phyloP scores from a whole-genome alignment of 1,140 invertebrate species.

The Condylostylus longicornis region DNA sequence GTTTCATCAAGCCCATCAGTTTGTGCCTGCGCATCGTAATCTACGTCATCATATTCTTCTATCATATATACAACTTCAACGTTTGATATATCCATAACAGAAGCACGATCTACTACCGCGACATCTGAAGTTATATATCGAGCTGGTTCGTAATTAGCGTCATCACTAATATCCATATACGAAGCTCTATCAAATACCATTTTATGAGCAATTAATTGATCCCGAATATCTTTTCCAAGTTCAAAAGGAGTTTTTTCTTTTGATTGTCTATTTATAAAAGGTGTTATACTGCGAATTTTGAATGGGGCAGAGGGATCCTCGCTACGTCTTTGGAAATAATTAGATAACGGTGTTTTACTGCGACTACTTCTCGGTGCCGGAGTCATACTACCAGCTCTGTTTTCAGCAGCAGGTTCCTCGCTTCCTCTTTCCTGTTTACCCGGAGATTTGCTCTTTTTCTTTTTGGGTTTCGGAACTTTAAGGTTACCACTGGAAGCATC shows the following conservation, averaged over 20 bases:
- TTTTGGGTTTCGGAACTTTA: no score
- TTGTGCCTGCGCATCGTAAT: no score
- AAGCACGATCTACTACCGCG: constrained; percentile 1
- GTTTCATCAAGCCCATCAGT: no score
- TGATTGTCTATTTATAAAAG: neutral
- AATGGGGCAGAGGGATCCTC: neutral
- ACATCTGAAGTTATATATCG: constrained; percentile 1
- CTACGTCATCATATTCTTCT: no score
- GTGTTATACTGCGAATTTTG: constrained; percentile 3
- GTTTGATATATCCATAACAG: constrained; percentile 5
- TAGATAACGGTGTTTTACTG: neutral
- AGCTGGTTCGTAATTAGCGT: neutral
- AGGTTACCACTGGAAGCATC: no score
- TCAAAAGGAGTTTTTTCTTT: constrained; percentile 6
- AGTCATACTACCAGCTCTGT: neutral
- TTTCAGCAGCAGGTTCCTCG: no score
- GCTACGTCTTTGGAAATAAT: no score
- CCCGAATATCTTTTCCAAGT: constrained; percentile 1
- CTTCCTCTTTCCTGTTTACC: no score
- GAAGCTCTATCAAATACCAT: constrained; percentile 5
- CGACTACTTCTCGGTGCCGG: neutral
- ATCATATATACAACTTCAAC: constrained; percentile 2
- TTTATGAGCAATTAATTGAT: neutral
- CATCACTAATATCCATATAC: constrained; percentile 4
- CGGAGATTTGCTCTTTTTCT: no score